Evolutionary conservation across 2,797 vertebrate genomes (phyloP), one percentile per base, ranked within the genome.

Genomic region (Anguilla megastoma): DNA sequence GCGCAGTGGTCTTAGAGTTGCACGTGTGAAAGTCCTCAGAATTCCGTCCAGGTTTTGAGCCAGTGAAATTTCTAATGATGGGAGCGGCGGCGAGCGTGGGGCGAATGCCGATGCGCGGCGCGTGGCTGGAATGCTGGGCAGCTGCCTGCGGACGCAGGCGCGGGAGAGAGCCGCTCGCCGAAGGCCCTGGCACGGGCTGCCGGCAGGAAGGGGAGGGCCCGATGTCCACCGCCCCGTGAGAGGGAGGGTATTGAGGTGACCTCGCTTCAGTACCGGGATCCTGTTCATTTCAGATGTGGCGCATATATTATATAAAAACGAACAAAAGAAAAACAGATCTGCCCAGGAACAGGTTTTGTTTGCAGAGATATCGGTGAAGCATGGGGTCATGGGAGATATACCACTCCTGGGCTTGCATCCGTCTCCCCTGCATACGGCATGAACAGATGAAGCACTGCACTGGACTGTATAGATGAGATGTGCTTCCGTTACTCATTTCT

Each of bases 61-160:
- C 30, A 3, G 50, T 54, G 83, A 84, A 84, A 84, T 84, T 27
- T 84, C 83, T 33, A 54, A 54, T 58, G 83, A 84, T 84, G 27
- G 83, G 83, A 54, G 83, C 12, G 24, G 9, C 83, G n/a, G 27
- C 14, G n/a, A 58, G 10, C 27, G 52, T 56, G 83, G 45, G 10
- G 0, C 0, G 83, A 84, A 84, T 84, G 83, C n/a, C 52, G 56
- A 84, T 84, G 83, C 3, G n/a, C 5, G 9, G 83, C n/a, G 14
- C 48, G 48, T 56, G 83, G 83, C 52, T 56, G 1, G 83, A 54
- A 56, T 84, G 79, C 52, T 84, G 52, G 52, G 7, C 27, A 58
- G 50, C n/a, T 14, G 27, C 4, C 52, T 16, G 52, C 9, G 10
- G 74, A 79, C 2, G 4, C 8, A 16, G 14, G 21, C 4, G 41